Base-by-base conservation (phyloP, 2,888 invertebrate species). In the Hypselothyrea guttata region DNA sequence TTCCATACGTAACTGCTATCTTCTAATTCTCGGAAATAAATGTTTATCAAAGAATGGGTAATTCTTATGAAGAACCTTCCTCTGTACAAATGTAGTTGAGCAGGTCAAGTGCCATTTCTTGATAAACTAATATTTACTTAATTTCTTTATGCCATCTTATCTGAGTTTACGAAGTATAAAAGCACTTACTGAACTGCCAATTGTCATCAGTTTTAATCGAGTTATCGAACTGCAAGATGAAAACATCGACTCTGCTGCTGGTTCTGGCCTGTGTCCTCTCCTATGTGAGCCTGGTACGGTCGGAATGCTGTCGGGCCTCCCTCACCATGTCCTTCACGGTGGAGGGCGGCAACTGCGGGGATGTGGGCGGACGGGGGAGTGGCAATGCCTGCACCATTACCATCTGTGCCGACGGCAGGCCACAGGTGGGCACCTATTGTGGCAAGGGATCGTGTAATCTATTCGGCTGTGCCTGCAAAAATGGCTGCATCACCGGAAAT, bases 401-500 rank as follows among this genome's bases (percentile, higher is more conserved):
- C 1, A 16, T 61, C 8, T 61, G 60, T 37, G 60, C 56, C 15
- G 56, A 61, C 37, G 56, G 56, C 7, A 56, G 12, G 31, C 15
- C 51, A 7, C 40, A 13, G 7, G 31, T 15, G 9, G 60, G 60
- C 5, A 46, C 16, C 4, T 61, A 1, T 16, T 61, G 60, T 33
- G 60, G 60, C 9, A 45, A 37, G 0, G 41, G 60, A 12, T 7
- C 35, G 7, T 61, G 60, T 12, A 51, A 60, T 30, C 0, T 30
- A 0, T 49, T 49, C 12, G 60, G 60, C 1, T 60, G 60, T 35
- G 30, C n/a, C 33, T 61, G 60, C n/a, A 1, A 35, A 0, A 9
- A 28, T 0, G 55, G 54, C n/a, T 61, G 60, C 12, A 35, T 61
- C 8, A 31, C 31, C 1, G 61, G 61, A n/a, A 5, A 42, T 2